Percentiles rank a stretch among this genome's conserved stretches.
phyloP scores from a whole-genome alignment of 2,888 invertebrate genomes.

The Choreutis nemorana region DNA sequence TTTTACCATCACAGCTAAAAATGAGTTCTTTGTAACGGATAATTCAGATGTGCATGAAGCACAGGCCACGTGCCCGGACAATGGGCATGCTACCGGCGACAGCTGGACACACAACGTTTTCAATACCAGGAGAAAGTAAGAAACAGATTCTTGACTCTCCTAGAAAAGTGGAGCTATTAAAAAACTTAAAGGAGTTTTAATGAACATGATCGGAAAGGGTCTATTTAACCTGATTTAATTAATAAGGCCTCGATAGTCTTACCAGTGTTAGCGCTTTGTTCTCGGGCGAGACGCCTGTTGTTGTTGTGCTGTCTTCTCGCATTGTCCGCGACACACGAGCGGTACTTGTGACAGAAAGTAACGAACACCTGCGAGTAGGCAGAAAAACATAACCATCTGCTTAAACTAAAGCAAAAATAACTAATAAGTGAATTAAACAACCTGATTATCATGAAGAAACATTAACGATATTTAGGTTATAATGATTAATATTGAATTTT shows the following conservation, averaged over 20 bases:
- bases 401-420: neutral
- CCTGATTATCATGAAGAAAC: too few species aligned
- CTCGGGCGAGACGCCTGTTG: constrained; percentile 73
- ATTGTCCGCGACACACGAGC: constrained; percentile 85
- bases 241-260: constrained; percentile 4
- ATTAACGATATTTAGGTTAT: too few species aligned
- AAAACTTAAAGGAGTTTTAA: too few species aligned
- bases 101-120: neutral
- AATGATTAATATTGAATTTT: too few species aligned
- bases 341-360: constrained; percentile 87
- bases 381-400: neutral
- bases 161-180: neutral
- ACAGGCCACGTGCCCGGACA: too few species aligned
- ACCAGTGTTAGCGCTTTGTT: constrained; percentile 38
- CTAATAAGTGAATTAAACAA: neutral
- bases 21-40: too few species aligned
- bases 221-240: neutral
- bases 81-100: too few species aligned
- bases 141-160: neutral
- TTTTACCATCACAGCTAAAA: too few species aligned
- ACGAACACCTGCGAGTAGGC: constrained; percentile 67
- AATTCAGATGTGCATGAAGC: too few species aligned
- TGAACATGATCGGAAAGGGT: too few species aligned
- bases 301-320: constrained; percentile 80
- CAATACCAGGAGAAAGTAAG: neutral